Evolutionary conservation across 2,797 vertebrate genomes (phyloP).

Genomic region (Poecilia picta): DNA sequence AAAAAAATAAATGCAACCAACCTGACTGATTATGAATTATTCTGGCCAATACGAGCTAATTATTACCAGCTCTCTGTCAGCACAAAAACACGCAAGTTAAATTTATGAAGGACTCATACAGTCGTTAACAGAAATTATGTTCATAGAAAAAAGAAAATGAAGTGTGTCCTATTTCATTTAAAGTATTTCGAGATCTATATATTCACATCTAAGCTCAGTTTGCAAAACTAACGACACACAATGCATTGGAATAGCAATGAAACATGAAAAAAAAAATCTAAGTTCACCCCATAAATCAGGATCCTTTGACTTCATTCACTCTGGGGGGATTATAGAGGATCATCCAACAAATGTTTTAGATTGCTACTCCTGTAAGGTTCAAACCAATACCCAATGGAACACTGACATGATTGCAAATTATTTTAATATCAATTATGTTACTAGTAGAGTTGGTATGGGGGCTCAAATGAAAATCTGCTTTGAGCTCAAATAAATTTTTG

Average conservation of each 20-base stretch:
- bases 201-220: not conserved
- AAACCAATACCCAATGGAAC: no score
- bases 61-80: not conserved
- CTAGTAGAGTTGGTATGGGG: no score
- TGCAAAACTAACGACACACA: not conserved
- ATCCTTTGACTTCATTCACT: not conserved
- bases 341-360: not conserved
- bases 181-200: not conserved
- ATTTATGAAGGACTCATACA: not conserved
- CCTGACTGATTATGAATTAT: not conserved
- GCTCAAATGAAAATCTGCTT: no score
- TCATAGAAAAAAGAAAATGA: not conserved
- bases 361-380: no score
- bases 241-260: not conserved
- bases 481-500: no score
- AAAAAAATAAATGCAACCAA: not conserved
- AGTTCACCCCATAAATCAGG: not conserved
- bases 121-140: not conserved
- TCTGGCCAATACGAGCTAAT: not conserved
- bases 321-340: not conserved
- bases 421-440: no score
- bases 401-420: no score
- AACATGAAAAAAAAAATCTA: not conserved
- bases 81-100: not conserved
- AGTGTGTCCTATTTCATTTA: not conserved